These are phyloP conservation scores for Theonella swinhoei DNA, from an alignment of 37 sponge, comb jelly and placozoan species.

Conservation along the genomic window DNA sequence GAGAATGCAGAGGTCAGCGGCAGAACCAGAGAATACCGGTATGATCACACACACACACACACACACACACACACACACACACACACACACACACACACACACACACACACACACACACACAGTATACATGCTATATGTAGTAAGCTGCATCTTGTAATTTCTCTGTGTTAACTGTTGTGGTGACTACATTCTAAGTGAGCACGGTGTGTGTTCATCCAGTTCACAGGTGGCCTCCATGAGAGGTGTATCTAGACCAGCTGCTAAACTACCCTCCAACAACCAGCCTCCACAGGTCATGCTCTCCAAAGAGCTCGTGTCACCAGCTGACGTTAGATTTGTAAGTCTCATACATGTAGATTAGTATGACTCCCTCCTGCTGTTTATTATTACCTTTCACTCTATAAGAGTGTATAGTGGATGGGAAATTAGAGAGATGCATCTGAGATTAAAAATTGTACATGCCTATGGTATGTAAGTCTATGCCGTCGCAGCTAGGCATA, in stretches of 20 bases:
- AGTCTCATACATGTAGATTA: constrained; percentile 30
- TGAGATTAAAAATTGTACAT: too few relatives aligned
- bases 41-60: constrained; percentile 4
- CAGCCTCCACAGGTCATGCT: constrained; percentile 54
- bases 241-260: constrained; percentile 38
- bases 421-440: too few relatives aligned
- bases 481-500: too few relatives aligned
- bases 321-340: constrained; percentile 74
- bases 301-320: constrained; percentile 63
- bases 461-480: too few relatives aligned
- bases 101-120: too few relatives aligned
- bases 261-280: constrained; percentile 47
- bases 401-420: too few relatives aligned
- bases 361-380: background rate
- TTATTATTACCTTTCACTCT: too few relatives aligned
- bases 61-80: background rate
- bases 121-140: background rate
- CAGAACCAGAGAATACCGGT: constrained; percentile 70
- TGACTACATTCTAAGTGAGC: background rate
- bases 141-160: background rate
- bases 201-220: background rate
- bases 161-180: background rate
- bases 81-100: background rate
- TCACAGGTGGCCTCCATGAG: constrained; percentile 63
- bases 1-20: constrained; percentile 68